These are phyloP conservation scores for Acrocephalus kingi DNA, from an alignment of 2,113 vertebrate species.

Conservation along the genomic window DNA sequence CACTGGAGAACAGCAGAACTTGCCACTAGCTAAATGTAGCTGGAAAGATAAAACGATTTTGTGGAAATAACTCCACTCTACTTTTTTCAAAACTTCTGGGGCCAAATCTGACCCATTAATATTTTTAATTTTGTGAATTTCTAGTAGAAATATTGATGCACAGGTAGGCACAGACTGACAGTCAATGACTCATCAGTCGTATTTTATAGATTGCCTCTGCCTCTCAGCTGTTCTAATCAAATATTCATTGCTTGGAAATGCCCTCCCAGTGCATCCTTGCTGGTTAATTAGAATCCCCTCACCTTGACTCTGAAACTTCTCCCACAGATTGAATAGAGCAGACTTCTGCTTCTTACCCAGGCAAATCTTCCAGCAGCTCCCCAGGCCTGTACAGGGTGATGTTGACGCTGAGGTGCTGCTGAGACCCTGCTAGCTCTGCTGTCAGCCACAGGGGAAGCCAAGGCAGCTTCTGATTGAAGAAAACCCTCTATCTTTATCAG, in stretches of 20 bases:
- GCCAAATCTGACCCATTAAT: neutral
- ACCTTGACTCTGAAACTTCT: neutral
- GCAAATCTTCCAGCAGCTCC: neutral
- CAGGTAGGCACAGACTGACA: neutral
- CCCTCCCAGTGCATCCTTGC: neutral
- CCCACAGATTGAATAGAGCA: neutral
- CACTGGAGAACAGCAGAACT: neutral
- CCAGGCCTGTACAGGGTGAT: neutral
- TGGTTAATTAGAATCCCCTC: neutral
- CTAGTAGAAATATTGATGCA: neutral
- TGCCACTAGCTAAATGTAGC: neutral
- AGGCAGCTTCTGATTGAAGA: neutral
- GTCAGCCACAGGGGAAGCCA: neutral
- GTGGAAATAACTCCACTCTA: neutral
- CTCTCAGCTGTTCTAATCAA: neutral
- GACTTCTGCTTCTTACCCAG: neutral
- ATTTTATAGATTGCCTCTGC: constrained; percentile 6
- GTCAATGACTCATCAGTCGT: neutral
- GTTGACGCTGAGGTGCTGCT: neutral
- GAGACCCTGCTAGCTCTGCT: neutral
- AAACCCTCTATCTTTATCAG: neutral
- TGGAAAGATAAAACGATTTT: neutral
- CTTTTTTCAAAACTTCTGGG: neutral
- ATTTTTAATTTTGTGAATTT: constrained; percentile 23
- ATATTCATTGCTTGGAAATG: constrained; percentile 29